Evolutionary conservation across 2,888 invertebrate genomes (phyloP), one percentile per base, ranked within the genome.

Genomic region (Dione juno): DNA sequence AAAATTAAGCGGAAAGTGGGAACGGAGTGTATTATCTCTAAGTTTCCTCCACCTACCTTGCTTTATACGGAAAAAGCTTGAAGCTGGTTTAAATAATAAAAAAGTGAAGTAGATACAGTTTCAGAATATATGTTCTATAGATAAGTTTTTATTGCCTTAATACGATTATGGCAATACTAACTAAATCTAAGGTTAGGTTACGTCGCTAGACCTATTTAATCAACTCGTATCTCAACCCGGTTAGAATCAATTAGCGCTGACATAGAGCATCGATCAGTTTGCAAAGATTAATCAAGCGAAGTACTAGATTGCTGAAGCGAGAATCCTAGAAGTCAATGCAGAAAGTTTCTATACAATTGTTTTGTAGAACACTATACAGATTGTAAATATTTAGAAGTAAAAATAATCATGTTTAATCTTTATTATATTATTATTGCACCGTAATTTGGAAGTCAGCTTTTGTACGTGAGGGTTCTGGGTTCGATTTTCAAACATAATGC

Each of bases 161-260:
- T 28, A 61, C 9, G 19, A 14, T 50, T 64, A 50, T 37, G 6
- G 35, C 7, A 76, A 72, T 72, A 65, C 74, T 78, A 81, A 83
- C 78, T 74, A 70, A 82, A 81, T 84, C 82, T 82, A 78, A 78
- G 78, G 74, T 64, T 76, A 66, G 75, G 78, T 80, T 80, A 80
- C 80, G 71, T 66, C 66, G 58, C 48, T 68, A 74, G 81, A 54
- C 78, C 77, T 77, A 76, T 77, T 80, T 81, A 84, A 85, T 83
- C 80, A 77, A 79, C 78, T 82, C 81, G n/a, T 19, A 68, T 68
- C 64, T 41, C 64, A 65, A 45, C 40, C 19, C 41, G 54, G 54
- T 69, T 64, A 69, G 68, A 63, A 64, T 54, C 68, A 69, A 63
- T 69, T 63, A 69, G 54, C 63, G 54, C 63, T 63, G 63, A 54